A percentile compares a stretch with the other conserved stretches of the same genome.
Conservation (phyloP, 2,888 invertebrate genomes). For the Himalopsyche anomala region DNA sequence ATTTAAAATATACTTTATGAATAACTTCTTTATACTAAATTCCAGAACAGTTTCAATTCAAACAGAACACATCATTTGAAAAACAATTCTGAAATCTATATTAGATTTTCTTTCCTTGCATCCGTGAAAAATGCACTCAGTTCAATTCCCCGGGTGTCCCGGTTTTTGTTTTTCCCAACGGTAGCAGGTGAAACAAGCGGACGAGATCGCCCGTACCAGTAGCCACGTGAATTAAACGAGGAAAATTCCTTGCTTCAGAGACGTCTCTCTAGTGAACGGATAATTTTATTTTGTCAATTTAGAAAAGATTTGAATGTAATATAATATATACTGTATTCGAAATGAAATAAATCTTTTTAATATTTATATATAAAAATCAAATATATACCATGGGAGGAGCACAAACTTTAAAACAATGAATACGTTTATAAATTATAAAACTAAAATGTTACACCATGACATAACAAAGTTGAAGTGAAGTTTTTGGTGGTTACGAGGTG, state of each 20-base stretch:
- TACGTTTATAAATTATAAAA: too few species aligned
- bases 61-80: background rate
- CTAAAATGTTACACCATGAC: too few species aligned
- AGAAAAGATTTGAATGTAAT: background rate
- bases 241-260: background rate
- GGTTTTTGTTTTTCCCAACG: background rate
- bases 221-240: conserved; percentile 9
- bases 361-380: too few species aligned
- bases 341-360: too few species aligned
- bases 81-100: background rate
- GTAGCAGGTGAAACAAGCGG: background rate
- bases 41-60: background rate
- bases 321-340: too few species aligned
- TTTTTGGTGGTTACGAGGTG: too few species aligned
- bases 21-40: background rate
- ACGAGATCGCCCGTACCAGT: background rate
- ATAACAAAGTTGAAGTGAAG: too few species aligned
- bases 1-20: too few species aligned
- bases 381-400: too few species aligned
- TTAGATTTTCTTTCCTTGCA: background rate
- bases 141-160: background rate
- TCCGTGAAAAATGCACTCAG: conserved; percentile 15
- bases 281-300: conserved; percentile 20
- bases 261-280: background rate
- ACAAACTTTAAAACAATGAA: too few species aligned